Conservation (phyloP, 2,113 vertebrate genomes). For the Lasiurus borealis region DNA sequence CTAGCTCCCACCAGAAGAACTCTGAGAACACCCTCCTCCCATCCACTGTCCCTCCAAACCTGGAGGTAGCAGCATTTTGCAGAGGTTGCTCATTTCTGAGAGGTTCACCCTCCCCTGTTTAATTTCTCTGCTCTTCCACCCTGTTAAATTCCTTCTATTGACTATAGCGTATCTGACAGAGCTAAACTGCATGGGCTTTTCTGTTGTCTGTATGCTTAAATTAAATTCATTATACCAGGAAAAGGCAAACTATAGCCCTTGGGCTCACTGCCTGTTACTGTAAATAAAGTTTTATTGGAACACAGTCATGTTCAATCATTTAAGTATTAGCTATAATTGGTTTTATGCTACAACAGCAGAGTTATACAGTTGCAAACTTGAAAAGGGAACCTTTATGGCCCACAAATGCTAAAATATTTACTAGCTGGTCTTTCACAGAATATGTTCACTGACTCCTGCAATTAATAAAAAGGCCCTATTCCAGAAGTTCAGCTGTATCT, state of each 20-base stretch:
- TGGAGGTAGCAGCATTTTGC: background rate
- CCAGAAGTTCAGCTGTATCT: background rate
- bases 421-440: background rate
- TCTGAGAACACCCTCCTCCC: background rate
- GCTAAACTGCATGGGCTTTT: background rate
- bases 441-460: background rate
- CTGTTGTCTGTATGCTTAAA: background rate
- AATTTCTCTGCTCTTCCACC: background rate
- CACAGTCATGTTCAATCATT: background rate
- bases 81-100: background rate
- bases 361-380: background rate
- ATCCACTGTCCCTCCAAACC: background rate
- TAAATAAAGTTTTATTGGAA: conserved; percentile 41
- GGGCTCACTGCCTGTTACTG: background rate
- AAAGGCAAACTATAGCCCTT: background rate
- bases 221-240: background rate
- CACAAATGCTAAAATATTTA: conserved; percentile 25
- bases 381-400: background rate
- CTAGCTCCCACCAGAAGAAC: background rate
- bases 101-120: background rate
- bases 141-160: background rate
- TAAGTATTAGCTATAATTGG: background rate
- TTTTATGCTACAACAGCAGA: conserved; percentile 5
- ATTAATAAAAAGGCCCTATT: background rate
- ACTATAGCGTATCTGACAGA: background rate